Evolutionary conservation across 1,140 invertebrate species (phyloP), one percentile per base, ranked within the genome.

Genomic region (Apis dorsata): DNA sequence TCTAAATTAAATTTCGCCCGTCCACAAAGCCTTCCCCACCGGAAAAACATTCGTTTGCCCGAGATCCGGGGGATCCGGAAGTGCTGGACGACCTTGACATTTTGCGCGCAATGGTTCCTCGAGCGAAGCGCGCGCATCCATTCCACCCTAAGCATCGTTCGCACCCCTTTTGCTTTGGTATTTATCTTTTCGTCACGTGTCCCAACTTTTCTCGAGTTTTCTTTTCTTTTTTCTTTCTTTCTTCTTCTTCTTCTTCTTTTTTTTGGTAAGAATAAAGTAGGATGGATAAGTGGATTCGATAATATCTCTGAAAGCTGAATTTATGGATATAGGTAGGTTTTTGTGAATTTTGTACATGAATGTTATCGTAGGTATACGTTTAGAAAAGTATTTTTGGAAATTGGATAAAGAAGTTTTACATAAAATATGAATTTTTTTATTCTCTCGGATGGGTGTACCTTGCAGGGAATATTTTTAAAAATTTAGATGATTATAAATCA

Each of bases 1-100:
- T 72, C 51, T 55, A 72, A 73, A 80, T 80, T 65, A 74, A 80
- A 53, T 80, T 55, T 72, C 70, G 8, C 49, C 1, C 3, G 53
- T 24, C 69, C 19, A 63, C 59, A 28, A 65, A 21, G 17, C 19
- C 28, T 44, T 49, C 17, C 9, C 15, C 24, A 19, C 34, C 69
- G 79, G 79, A 55, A 65, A 80, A 74, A 72, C 70, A 55, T 80
- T 74, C 79, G 79, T 80, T 80, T 80, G 28, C 59, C 60, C 55
- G 65, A 74, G 79, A 70, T 65, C 51, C 21, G 83, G 87, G 74
- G 87, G 87, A 86, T 90, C 86, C 88, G 73, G 81, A 65, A 79
- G 73, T 71, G 84, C 79, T 83, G 73, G 60, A 75, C 69, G 83
- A 83, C 90, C 90, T 88, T 90, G 90, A 90, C 89, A 89, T 90